Conservation (phyloP, 2,113 vertebrate genomes). For the Amblyopsis rosae region DNA sequence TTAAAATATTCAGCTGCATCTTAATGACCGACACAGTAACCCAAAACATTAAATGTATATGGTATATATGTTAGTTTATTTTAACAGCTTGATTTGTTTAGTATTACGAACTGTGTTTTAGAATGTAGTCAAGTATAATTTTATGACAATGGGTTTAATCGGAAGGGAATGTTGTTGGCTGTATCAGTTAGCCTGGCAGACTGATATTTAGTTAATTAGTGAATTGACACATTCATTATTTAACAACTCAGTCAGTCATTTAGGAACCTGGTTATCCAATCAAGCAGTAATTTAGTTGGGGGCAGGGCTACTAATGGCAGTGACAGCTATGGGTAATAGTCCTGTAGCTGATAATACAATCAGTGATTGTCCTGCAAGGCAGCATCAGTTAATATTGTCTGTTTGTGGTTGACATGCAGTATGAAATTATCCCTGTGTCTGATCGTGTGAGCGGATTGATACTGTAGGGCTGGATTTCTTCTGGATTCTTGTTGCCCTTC, state of each 20-base stretch:
- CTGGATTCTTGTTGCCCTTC: neutral
- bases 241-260: neutral
- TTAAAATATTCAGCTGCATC: neutral
- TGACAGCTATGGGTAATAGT: neutral
- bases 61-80: neutral
- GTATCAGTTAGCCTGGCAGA: neutral
- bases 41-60: neutral
- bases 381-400: no score
- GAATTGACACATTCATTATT: neutral
- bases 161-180: neutral
- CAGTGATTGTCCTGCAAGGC: neutral
- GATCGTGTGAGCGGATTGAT: no score
- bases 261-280: neutral
- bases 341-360: slow-evolving; percentile 15
- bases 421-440: no score
- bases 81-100: neutral
- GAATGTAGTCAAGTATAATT: neutral
- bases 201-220: neutral
- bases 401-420: no score
- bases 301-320: neutral
- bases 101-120: no score
- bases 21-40: no score
- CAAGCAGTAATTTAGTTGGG: neutral
- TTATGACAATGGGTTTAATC: neutral
- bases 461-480: no score